These are phyloP conservation scores for Hemicrepidius hirtus DNA, from an alignment of 2,888 invertebrate species.

Conservation along the genomic window DNA sequence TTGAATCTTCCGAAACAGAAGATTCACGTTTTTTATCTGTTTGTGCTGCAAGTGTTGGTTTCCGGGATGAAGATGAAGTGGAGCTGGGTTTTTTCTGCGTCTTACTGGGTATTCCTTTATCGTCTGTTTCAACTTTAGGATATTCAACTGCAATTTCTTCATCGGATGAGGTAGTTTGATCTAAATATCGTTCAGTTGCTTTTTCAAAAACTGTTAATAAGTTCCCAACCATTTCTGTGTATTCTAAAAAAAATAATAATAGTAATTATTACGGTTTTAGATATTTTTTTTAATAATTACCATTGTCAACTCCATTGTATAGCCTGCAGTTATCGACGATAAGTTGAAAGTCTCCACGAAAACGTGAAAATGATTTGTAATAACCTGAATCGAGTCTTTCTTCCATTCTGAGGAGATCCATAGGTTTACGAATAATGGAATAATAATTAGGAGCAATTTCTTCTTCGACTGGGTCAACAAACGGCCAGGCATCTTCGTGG, in stretches of 20 bases:
- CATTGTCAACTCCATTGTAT: constrained; percentile 95
- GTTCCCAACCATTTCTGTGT: constrained; percentile 91
- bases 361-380: constrained; percentile 86
- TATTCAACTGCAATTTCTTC: constrained; percentile 84
- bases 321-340: constrained; percentile 94
- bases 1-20: constrained; percentile 63
- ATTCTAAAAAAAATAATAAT: constrained; percentile 81
- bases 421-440: constrained; percentile 84
- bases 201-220: constrained; percentile 87
- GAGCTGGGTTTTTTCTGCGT: constrained; percentile 55
- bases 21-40: constrained; percentile 65
- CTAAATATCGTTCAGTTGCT: constrained; percentile 88
- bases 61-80: constrained; percentile 62
- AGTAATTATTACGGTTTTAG: constrained; percentile 12
- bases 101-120: constrained; percentile 70
- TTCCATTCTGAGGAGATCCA: constrained; percentile 93
- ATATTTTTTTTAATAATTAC: constrained; percentile 72
- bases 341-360: constrained; percentile 91
- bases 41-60: constrained; percentile 65
- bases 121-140: constrained; percentile 71
- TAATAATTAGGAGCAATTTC: constrained; percentile 93
- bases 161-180: constrained; percentile 87
- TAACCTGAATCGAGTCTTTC: constrained; percentile 88
- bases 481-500: constrained; percentile 96
- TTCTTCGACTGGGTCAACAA: constrained; percentile 94